Evolutionary conservation across 2,888 invertebrate species (phyloP).

Genomic region (Amphipyra tragopoginis): DNA sequence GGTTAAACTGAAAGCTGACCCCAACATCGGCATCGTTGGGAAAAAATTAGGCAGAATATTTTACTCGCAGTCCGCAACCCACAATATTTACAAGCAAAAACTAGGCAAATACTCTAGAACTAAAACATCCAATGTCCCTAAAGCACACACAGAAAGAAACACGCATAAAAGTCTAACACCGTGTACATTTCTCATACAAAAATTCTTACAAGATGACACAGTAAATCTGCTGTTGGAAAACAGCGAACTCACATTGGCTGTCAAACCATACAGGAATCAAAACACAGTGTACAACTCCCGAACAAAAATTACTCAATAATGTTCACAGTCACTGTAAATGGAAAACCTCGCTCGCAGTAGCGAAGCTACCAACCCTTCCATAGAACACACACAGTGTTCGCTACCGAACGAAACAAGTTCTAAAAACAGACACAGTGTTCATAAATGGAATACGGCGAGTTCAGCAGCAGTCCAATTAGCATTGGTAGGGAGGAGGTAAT

Average conservation of each 20-base stretch:
- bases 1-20: too few species aligned
- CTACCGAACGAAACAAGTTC: slow-evolving; percentile 23
- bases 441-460: slow-evolving; percentile 43
- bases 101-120: slow-evolving; percentile 23
- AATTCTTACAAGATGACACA: slow-evolving; percentile 6
- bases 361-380: slow-evolving; percentile 30
- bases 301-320: slow-evolving; percentile 34
- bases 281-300: slow-evolving; percentile 43
- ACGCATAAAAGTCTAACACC: slow-evolving; percentile 23
- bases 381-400: slow-evolving; percentile 33
- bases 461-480: slow-evolving; percentile 72
- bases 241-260: slow-evolving; percentile 11
- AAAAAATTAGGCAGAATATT: too few species aligned
- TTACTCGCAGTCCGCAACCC: not conserved
- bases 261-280: slow-evolving; percentile 6
- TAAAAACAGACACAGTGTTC: slow-evolving; percentile 33
- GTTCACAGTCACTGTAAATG: slow-evolving; percentile 33
- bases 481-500: slow-evolving; percentile 71
- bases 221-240: slow-evolving; percentile 38
- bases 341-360: slow-evolving; percentile 49
- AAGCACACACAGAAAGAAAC: slow-evolving; percentile 16
- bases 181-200: slow-evolving; percentile 33
- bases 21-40: too few species aligned
- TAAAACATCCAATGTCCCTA: slow-evolving; percentile 30
- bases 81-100: slow-evolving; percentile 35